Conservation (phyloP, 2,113 vertebrate genomes). For the Hemicordylus capensis region DNA sequence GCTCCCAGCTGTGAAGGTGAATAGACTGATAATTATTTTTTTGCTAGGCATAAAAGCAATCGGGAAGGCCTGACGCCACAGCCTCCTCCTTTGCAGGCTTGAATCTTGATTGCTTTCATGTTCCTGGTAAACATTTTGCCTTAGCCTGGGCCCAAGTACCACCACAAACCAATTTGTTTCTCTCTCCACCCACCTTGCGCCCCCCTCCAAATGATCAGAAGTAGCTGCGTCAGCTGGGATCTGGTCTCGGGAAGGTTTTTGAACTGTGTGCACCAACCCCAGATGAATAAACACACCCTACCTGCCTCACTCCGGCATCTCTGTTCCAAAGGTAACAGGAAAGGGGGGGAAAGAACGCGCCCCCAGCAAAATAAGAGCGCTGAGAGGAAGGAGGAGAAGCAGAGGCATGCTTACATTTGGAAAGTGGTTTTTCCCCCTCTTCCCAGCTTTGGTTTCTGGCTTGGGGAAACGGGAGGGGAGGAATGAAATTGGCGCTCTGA, state of each 20-base stretch:
- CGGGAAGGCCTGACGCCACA: background rate
- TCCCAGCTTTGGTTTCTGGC: slow-evolving; percentile 71
- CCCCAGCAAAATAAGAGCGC: slow-evolving; percentile 87
- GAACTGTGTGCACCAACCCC: slow-evolving; percentile 80
- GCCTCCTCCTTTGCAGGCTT: slow-evolving; percentile 43
- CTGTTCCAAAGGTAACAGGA: slow-evolving; percentile 92
- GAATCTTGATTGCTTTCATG: background rate
- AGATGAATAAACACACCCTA: slow-evolving; percentile 92
- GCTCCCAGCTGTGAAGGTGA: background rate
- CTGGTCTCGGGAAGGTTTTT: slow-evolving; percentile 61
- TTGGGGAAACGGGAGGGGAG: slow-evolving; percentile 39
- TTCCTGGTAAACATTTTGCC: slow-evolving; percentile 37
- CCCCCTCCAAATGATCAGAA: slow-evolving; percentile 48
- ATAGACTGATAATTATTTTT: slow-evolving; percentile 9
- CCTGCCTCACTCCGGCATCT: slow-evolving; percentile 82
- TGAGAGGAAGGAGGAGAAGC: slow-evolving; percentile 70
- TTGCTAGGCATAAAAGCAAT: background rate
- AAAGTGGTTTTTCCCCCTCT: slow-evolving; percentile 76
- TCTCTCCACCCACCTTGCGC: slow-evolving; percentile 28
- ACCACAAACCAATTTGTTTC: slow-evolving; percentile 37
- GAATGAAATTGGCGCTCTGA: slow-evolving; percentile 77
- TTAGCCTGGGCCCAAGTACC: background rate
- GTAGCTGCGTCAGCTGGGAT: slow-evolving; percentile 42
- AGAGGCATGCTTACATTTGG: slow-evolving; percentile 71
- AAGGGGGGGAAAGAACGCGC: slow-evolving; percentile 85